Evolutionary conservation across 1,140 invertebrate species (phyloP).

Genomic region (Laupala kohalensis): DNA sequence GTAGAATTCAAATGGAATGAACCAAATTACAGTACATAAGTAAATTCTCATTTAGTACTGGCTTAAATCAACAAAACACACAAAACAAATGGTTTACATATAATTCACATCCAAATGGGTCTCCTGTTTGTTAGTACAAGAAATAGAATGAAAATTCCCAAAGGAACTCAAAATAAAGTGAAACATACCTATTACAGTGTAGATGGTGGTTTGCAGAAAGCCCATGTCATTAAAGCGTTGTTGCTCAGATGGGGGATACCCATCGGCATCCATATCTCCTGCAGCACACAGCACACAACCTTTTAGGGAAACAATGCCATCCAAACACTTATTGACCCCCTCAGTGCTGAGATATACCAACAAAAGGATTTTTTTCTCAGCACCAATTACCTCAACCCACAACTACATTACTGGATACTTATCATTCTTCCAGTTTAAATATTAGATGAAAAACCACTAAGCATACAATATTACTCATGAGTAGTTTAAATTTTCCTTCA

Average conservation of each 20-base stretch:
- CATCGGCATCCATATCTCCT: slow-evolving; percentile 9
- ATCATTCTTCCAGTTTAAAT: not conserved
- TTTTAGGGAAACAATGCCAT: not conserved
- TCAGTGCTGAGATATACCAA: slow-evolving; percentile 1
- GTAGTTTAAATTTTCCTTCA: no score
- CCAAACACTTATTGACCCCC: not conserved
- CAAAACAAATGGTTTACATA: no score
- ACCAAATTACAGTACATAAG: no score
- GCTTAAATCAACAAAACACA: no score
- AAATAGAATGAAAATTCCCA: no score
- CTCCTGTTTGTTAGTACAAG: no score
- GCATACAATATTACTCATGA: no score
- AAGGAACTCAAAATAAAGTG: not conserved
- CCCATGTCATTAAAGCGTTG: slow-evolving; percentile 27
- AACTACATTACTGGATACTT: no score
- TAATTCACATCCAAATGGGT: no score
- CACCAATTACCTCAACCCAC: not conserved
- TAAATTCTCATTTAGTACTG: no score
- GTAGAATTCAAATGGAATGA: no score
- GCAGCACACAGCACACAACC: not conserved
- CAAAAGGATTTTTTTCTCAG: slow-evolving; percentile 5
- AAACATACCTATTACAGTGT: slow-evolving; percentile 29
- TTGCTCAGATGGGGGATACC: slow-evolving; percentile 22
- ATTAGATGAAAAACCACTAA: no score
- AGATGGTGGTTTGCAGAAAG: slow-evolving; percentile 32